Evolutionary conservation across 2,888 invertebrate genomes (phyloP), one percentile per base, ranked within the genome.

Genomic region (Clepsis dumicolana): DNA sequence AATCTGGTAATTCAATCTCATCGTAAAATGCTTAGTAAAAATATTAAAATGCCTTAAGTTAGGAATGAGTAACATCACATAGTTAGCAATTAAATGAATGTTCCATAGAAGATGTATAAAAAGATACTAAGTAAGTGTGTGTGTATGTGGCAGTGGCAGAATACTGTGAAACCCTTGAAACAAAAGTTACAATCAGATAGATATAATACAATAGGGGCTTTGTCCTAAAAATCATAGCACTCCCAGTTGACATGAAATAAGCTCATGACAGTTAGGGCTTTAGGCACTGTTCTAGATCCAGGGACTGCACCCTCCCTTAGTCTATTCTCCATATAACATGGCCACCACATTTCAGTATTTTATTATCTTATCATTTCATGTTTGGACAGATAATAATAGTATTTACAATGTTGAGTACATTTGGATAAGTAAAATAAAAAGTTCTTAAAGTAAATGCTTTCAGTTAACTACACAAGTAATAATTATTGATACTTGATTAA

Each of bases 31-130:
- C 25, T 27, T 27, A 25, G 14, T 24, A 52, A 52, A 25, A 52
- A 10, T 12, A 52, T 52, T 62, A 67, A 63, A 67, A 67, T 67
- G 38, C 50, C 35, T 57, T 50, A 50, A 0, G 1, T 29, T 57
- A 62, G 67, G 67, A 67, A 67, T 67, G 62, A 67, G 56, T 63
- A 57, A 57, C 67, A 63, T 67, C 62, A 67, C 62, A 67, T 53
- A 41, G 50, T 27, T 50, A 67, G 21, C 48, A 56, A 50, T 25
- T 35, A 54, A 56, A 24, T 56, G 41, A 61, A 53, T 24, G 7
- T 24, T 25, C 35, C 24, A 16, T 54, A 54, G 10, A 52, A 44
- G 2, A 21, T 2, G 29, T 21, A 62, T 41, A 44, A 29, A 56
- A 14, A 32, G 24, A 56, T 48, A 64, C 16, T 27, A 60, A 56